phyloP scores from a whole-genome alignment of 2,888 invertebrate genomes.

The Drosophila mayaguana region DNA sequence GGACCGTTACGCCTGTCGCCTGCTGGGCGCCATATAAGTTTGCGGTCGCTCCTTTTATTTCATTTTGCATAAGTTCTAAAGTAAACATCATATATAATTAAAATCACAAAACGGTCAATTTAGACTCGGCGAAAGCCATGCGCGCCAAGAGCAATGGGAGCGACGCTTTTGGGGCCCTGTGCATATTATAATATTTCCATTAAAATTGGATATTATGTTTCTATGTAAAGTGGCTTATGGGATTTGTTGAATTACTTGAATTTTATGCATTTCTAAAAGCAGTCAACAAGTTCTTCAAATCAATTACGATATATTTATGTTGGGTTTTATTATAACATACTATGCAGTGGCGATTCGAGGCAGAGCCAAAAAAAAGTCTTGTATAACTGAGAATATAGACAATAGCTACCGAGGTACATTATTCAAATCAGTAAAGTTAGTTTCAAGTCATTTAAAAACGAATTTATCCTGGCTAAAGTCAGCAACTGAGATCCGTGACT shows the following conservation, averaged over 20 bases:
- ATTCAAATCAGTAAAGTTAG: not conserved
- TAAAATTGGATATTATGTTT: slow-evolving; percentile 67
- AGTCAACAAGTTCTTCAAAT: not conserved
- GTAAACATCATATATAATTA: slow-evolving; percentile 83
- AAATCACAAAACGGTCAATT: slow-evolving; percentile 82
- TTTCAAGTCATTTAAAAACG: too few species aligned
- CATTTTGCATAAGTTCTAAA: slow-evolving; percentile 80
- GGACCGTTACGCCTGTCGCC: slow-evolving; percentile 62
- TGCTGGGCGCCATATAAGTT: slow-evolving; percentile 67
- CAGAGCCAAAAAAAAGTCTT: not conserved
- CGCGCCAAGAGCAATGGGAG: slow-evolving; percentile 49
- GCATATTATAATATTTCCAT: slow-evolving; percentile 56
- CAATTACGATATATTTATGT: not conserved
- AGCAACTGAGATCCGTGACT: too few species aligned
- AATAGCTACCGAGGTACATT: not conserved
- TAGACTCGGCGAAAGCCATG: slow-evolving; percentile 46
- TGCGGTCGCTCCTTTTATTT: slow-evolving; percentile 75
- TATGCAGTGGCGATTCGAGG: not conserved
- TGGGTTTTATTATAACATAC: not conserved
- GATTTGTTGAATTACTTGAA: slow-evolving; percentile 2
- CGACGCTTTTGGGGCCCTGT: slow-evolving; percentile 48
- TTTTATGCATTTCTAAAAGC: not conserved
- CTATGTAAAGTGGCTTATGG: slow-evolving; percentile 21
- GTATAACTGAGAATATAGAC: not conserved
- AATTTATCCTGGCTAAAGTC: too few species aligned